A percentile compares a stretch with the other conserved stretches of the same genome.
phyloP scores from a whole-genome alignment of 2,888 invertebrate genomes.

The Mesorhabditis belari region DNA sequence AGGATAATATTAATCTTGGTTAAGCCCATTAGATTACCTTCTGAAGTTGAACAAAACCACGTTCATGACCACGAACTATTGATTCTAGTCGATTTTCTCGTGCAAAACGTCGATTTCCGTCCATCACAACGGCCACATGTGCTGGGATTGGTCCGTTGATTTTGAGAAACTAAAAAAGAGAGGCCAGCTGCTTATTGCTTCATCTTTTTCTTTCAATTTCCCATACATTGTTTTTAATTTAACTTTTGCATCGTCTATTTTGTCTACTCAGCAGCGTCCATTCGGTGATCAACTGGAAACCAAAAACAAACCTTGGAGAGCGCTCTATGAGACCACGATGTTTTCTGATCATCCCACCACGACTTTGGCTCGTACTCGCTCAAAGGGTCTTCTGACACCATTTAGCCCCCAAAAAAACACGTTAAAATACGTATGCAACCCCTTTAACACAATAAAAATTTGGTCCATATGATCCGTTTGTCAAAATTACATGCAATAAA shows the following conservation, averaged over 20 bases:
- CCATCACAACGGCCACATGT: slow-evolving; percentile 96
- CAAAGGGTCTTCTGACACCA: too few relatives aligned
- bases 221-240: too few relatives aligned
- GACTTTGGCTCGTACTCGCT: background rate
- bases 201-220: too few relatives aligned
- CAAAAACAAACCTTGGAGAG: background rate
- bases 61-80: slow-evolving; percentile 71
- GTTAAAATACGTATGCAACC: too few relatives aligned
- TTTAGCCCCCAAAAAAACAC: too few relatives aligned
- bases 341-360: background rate
- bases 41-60: slow-evolving; percentile 55
- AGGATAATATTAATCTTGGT: background rate
- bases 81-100: slow-evolving; percentile 67
- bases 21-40: slow-evolving; percentile 49
- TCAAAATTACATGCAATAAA: too few relatives aligned
- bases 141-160: slow-evolving; percentile 65
- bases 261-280: background rate
- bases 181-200: background rate
- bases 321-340: background rate
- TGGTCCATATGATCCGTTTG: too few relatives aligned
- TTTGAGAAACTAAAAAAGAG: background rate
- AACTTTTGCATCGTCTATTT: background rate
- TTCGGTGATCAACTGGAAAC: background rate
- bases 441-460: too few relatives aligned
- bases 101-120: slow-evolving; percentile 90